Conservation (phyloP, 2,888 invertebrate genomes). For the Malthinus seriepunctatus region DNA sequence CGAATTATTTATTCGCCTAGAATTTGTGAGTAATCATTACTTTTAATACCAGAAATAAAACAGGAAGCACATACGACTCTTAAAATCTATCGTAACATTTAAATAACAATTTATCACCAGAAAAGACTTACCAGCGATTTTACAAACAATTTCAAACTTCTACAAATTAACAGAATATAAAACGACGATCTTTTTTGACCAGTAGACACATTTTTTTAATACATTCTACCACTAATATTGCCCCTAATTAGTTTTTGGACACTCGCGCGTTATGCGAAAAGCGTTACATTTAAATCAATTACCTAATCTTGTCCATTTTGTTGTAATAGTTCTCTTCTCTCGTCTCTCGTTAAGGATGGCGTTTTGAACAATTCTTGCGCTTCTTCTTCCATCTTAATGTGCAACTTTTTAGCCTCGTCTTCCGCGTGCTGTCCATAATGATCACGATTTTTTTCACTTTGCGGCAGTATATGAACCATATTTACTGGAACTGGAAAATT, state of each 20-base stretch:
- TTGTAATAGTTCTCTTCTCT: slow-evolving; percentile 68
- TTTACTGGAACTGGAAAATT: slow-evolving; percentile 83
- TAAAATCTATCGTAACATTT: slow-evolving; percentile 39
- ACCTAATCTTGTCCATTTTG: slow-evolving; percentile 80
- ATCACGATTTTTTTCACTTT: slow-evolving; percentile 73
- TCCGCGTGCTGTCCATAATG: slow-evolving; percentile 57
- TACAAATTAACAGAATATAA: slow-evolving; percentile 35
- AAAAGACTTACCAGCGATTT: slow-evolving; percentile 18
- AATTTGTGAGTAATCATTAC: slow-evolving; percentile 40
- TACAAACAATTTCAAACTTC: slow-evolving; percentile 26
- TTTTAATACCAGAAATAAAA: slow-evolving; percentile 44
- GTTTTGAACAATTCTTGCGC: slow-evolving; percentile 54
- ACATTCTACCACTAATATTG: slow-evolving; percentile 49
- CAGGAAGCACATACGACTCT: slow-evolving; percentile 51
- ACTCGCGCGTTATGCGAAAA: slow-evolving; percentile 13
- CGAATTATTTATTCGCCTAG: slow-evolving; percentile 7
- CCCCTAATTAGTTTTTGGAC: slow-evolving; percentile 41
- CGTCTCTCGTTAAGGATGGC: slow-evolving; percentile 63
- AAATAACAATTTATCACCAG: slow-evolving; percentile 36
- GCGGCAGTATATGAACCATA: slow-evolving; percentile 83
- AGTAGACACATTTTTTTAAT: slow-evolving; percentile 29
- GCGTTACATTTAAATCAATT: slow-evolving; percentile 20
- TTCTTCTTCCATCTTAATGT: slow-evolving; percentile 47
- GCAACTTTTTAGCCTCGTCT: slow-evolving; percentile 56
- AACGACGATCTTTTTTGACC: slow-evolving; percentile 33